Conservation (phyloP, 1,140 invertebrate species). For the Drosophila serrata region DNA sequence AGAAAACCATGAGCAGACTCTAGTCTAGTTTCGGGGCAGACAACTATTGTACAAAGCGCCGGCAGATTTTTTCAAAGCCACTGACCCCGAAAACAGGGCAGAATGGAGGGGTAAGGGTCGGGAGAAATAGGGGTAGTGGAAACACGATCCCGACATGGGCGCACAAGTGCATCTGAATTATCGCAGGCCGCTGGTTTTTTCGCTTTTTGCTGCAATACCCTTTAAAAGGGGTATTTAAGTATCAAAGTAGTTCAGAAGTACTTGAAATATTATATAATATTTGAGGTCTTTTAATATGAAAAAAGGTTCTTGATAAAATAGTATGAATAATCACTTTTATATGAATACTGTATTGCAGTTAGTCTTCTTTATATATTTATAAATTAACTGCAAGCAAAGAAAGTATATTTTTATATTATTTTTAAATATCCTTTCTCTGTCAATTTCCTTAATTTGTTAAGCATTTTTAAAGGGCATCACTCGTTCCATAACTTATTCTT, state of each 20-base stretch:
- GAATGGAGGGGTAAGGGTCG: neutral
- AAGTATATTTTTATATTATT: too few relatives aligned
- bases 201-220: constrained; percentile 18
- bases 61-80: constrained; percentile 76
- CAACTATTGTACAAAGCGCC: constrained; percentile 55
- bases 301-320: too few relatives aligned
- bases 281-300: neutral
- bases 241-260: too few relatives aligned
- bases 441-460: neutral
- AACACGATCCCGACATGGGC: constrained; percentile 77
- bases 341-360: too few relatives aligned
- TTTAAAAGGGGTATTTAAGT: neutral
- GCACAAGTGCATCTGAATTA: constrained; percentile 80
- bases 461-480: neutral
- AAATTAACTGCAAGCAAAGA: too few relatives aligned
- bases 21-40: constrained; percentile 70
- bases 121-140: constrained; percentile 4
- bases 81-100: constrained; percentile 68
- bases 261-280: neutral
- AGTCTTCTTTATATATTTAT: too few relatives aligned
- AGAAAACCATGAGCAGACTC: constrained; percentile 21
- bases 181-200: constrained; percentile 63
- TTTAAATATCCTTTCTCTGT: neutral
- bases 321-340: too few relatives aligned
- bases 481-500: constrained; percentile 6